Conservation (phyloP, 2,113 vertebrate genomes). For the Actenoides lindsayi region DNA sequence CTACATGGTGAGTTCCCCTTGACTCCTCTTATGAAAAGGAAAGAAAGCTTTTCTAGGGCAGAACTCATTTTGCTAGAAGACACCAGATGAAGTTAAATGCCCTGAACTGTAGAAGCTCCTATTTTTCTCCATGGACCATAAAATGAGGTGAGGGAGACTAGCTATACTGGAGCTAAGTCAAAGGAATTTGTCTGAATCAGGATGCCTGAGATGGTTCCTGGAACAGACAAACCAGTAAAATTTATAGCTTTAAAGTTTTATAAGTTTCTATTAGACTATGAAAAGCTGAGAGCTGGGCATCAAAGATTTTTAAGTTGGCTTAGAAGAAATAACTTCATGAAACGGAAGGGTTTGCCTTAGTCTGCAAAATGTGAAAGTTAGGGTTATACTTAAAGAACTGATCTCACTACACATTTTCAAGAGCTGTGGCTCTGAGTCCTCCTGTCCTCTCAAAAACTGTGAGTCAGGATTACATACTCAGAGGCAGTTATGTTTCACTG, state of each 20-base stretch:
- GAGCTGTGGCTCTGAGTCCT: background rate
- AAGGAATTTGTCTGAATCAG: background rate
- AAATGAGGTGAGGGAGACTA: background rate
- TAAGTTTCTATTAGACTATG: background rate
- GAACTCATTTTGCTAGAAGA: background rate
- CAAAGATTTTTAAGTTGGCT: background rate
- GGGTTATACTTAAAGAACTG: background rate
- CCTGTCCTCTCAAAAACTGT: background rate
- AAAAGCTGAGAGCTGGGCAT: background rate
- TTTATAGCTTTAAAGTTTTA: background rate
- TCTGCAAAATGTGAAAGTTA: background rate
- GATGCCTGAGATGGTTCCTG: background rate
- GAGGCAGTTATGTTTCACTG: background rate
- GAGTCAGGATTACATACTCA: background rate
- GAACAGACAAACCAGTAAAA: background rate
- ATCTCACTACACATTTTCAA: background rate
- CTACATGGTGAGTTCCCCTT: background rate
- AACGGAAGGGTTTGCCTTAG: background rate
- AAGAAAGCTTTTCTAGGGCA: background rate
- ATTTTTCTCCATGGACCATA: background rate
- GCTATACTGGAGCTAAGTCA: background rate
- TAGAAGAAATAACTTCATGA: background rate
- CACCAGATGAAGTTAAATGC: background rate
- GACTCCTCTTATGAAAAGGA: background rate
- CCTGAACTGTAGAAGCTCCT: background rate